Conservation (phyloP, 2,797 vertebrate species). For the Pteropus rufus region DNA sequence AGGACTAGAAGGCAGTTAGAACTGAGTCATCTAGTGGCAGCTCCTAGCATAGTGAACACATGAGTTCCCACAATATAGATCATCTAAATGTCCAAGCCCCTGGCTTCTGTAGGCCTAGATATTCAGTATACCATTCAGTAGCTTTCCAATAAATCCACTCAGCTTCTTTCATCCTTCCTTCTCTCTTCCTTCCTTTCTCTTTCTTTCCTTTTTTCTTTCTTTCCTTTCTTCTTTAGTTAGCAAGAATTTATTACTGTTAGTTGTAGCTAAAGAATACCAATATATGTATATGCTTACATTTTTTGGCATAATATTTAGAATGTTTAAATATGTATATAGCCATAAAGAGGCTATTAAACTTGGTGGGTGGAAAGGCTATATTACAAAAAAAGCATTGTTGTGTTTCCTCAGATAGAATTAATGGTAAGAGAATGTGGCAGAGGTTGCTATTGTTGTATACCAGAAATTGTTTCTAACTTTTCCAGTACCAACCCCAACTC, state of each 20-base stretch:
- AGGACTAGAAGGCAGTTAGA: neutral
- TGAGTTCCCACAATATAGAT: neutral
- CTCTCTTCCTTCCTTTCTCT: neutral
- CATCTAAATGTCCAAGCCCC: neutral
- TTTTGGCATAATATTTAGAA: constrained; percentile 26
- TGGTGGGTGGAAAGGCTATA: neutral
- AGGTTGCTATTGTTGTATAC: neutral
- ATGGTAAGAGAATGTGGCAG: neutral
- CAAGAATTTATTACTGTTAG: neutral
- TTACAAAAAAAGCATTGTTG: neutral
- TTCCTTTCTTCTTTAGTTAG: neutral
- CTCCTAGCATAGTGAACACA: neutral
- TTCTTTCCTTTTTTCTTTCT: fast-evolving
- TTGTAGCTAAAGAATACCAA: neutral
- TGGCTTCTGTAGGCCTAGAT: neutral
- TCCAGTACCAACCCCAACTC: neutral
- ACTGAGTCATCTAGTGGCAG: neutral
- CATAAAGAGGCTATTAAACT: neutral
- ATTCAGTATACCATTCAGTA: neutral
- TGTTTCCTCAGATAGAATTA: neutral
- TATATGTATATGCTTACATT: neutral
- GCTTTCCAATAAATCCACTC: neutral
- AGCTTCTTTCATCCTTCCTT: neutral
- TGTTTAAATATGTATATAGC: neutral
- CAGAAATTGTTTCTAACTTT: neutral